A percentile compares a stretch with the other conserved stretches of the same genome.
Conservation (phyloP, 2,888 invertebrate genomes). For the Ochropleura plecta region DNA sequence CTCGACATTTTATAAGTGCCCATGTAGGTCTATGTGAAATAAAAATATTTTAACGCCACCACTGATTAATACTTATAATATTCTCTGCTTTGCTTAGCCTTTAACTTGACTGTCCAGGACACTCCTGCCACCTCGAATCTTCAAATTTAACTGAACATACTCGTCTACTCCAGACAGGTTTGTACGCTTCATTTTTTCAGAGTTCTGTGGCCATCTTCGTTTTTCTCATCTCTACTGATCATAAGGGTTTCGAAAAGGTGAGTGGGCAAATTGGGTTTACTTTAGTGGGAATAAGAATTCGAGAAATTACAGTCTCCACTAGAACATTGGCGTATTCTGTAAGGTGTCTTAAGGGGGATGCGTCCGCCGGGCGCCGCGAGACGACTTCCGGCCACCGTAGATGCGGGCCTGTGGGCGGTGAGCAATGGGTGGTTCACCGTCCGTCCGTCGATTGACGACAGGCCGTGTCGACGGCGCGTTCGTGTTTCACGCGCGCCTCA, state of each 20-base stretch:
- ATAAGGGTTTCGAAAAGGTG: background rate
- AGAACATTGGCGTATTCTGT: background rate
- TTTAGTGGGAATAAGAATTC: background rate
- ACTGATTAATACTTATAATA: background rate
- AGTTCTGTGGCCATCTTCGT: background rate
- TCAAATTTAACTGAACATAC: background rate
- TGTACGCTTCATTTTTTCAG: background rate
- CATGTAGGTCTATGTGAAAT: too few species aligned
- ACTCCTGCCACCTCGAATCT: background rate
- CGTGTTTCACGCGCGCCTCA: too few species aligned
- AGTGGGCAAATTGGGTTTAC: background rate
- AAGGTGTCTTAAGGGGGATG: too few species aligned
- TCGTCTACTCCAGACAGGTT: background rate
- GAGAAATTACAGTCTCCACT: background rate
- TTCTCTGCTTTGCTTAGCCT: background rate
- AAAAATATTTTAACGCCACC: too few species aligned
- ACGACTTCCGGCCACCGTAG: too few species aligned
- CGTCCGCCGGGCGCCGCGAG: too few species aligned
- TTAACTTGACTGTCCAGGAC: background rate
- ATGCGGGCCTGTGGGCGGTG: too few species aligned
- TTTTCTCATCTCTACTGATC: background rate
- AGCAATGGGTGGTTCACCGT: too few species aligned
- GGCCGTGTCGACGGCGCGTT: too few species aligned
- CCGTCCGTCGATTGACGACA: too few species aligned
- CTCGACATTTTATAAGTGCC: too few species aligned